Percentiles rank a stretch among this genome's conserved stretches.
Conservation (phyloP, 2,797 vertebrate genomes). For the Ambastaia sidthimunki region DNA sequence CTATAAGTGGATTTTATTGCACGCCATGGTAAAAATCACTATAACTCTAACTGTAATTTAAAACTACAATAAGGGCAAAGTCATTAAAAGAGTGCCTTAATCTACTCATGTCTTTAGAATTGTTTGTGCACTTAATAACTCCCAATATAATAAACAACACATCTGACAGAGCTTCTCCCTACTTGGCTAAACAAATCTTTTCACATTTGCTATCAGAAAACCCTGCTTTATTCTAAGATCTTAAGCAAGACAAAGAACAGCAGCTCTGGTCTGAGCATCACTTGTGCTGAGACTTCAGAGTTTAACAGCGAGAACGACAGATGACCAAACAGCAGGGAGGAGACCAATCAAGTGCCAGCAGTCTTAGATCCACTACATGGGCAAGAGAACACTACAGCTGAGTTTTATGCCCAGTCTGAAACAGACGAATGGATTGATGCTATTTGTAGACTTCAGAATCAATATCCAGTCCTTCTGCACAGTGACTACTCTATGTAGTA, state of each 20-base stretch:
- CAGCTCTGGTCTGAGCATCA: conserved; percentile 37
- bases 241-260: not conserved
- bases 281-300: conserved; percentile 48
- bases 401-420: conserved; percentile 35
- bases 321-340: conserved; percentile 61
- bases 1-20: no score
- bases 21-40: no score
- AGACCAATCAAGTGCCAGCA: conserved; percentile 51
- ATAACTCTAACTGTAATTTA: not conserved
- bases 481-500: conserved; percentile 4
- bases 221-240: conserved; percentile 17
- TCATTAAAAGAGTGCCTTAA: not conserved
- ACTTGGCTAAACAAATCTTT: not conserved
- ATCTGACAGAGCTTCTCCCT: not conserved
- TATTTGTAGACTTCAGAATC: conserved; percentile 38
- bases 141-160: not conserved
- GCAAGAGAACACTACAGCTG: conserved; percentile 48
- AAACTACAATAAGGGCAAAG: not conserved
- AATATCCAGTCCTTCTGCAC: conserved; percentile 26
- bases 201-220: conserved; percentile 9
- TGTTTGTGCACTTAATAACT: not conserved
- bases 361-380: conserved; percentile 46
- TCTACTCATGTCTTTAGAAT: not conserved
- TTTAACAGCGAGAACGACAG: conserved; percentile 49
- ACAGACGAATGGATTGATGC: conserved; percentile 38